Evolutionary conservation across 2,888 invertebrate species (phyloP).

Genomic region (Eledone cirrhosa): DNA sequence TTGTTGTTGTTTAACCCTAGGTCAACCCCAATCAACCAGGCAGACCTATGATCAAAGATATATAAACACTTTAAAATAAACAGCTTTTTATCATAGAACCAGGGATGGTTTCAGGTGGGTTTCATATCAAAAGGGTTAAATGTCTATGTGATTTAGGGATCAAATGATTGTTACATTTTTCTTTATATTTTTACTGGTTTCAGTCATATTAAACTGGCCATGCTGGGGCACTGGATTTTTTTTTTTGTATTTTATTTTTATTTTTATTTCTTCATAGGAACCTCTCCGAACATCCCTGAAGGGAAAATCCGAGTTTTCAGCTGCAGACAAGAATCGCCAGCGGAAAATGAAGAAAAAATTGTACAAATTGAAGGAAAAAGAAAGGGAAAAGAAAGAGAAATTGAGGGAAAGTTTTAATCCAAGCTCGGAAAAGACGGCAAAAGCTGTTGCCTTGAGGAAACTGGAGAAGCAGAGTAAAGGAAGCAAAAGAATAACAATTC

Average conservation of each 20-base stretch:
- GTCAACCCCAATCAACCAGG: too few relatives aligned
- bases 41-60: too few relatives aligned
- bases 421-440: slow-evolving; percentile 71
- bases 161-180: too few relatives aligned
- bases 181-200: too few relatives aligned
- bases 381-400: slow-evolving; percentile 75
- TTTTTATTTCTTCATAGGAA: slow-evolving; percentile 45
- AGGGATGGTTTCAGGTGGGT: too few relatives aligned
- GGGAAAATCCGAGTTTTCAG: slow-evolving; percentile 82
- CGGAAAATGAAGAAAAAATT: slow-evolving; percentile 71
- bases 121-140: too few relatives aligned
- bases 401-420: slow-evolving; percentile 65
- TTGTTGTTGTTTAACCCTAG: too few relatives aligned
- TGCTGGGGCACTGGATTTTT: too few relatives aligned
- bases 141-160: too few relatives aligned
- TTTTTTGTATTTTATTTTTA: neutral
- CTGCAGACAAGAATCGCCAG: slow-evolving; percentile 88
- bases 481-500: slow-evolving; percentile 61
- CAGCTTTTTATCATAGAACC: too few relatives aligned
- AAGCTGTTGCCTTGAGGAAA: slow-evolving; percentile 73
- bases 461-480: slow-evolving; percentile 72
- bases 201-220: too few relatives aligned
- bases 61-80: too few relatives aligned
- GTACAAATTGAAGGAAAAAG: slow-evolving; percentile 78
- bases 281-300: slow-evolving; percentile 69